Base-by-base conservation (phyloP, 2,797 vertebrate genomes). In the Oreortyx pictus region DNA sequence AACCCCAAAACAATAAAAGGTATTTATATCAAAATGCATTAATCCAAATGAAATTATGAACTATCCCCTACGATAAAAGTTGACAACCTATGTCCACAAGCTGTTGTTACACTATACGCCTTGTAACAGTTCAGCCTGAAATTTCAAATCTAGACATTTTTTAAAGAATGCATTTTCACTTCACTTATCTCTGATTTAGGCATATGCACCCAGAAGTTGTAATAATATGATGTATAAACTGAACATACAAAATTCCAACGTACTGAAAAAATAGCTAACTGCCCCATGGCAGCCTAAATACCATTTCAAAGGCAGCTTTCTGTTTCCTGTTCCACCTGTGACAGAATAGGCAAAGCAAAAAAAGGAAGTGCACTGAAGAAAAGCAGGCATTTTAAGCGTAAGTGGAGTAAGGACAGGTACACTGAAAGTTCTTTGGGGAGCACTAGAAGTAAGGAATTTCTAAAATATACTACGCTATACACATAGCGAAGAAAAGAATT, bases 1-100 rank as follows among this genome's bases (percentile, higher is more conserved):
- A 83, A 79, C 85, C 60, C 3, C 90, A 82, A 25, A 91, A 89
- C 27, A 95, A 77, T 31, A 56, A 94, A 83, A 94, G 43, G 8
- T 41, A 72, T 50, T 94, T 41, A 41, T 41, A 83, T 54, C 41
- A 39, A 81, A 16, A 75, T 8, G 3, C 41, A 52, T 14, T 41
- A 5, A 83, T 54, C 41, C 41, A 81, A 16, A 75, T 8, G 3
- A 41, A 52, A 44, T 82, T 44, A 84, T 27, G 47, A 88, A 88
- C 16, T 29, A 86, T 4, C 12, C 56, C 22, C 17, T 17, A 23
- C 1, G 1, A 56, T 18, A 86, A 12, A 64, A 37, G 65, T 65
- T 89, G 17, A 39, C 19, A 59, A 37, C 6, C 35, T 13, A 4
- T 12, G 19, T 4, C 72, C 3, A 2, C 71, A 86, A 77, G 33